phyloP scores from a whole-genome alignment of 2,113 vertebrate species.

The Thermophis baileyi region DNA sequence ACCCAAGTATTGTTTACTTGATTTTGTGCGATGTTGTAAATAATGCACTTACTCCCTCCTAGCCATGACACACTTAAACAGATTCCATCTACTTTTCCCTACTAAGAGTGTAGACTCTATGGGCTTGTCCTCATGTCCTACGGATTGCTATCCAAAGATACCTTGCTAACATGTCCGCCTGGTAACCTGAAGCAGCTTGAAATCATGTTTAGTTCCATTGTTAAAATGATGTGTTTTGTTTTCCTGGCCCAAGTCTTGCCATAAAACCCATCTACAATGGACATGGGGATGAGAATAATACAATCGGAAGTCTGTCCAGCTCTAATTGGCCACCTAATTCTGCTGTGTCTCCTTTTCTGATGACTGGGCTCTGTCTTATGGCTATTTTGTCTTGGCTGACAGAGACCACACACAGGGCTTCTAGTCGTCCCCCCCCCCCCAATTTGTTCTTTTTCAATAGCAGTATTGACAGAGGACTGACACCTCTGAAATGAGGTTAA shows the following conservation, averaged over 20 bases:
- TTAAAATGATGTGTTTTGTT: neutral
- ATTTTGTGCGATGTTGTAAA: neutral
- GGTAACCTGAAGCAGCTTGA: neutral
- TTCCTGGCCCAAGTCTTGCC: neutral
- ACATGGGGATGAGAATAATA: neutral
- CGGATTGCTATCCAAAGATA: neutral
- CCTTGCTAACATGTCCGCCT: neutral
- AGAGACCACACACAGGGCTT: neutral
- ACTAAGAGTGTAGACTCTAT: neutral
- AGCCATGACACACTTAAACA: neutral
- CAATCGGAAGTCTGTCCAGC: neutral
- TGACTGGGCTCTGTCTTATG: neutral
- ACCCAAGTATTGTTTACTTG: neutral
- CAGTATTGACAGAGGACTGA: neutral
- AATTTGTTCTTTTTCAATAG: neutral
- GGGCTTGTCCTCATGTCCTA: neutral
- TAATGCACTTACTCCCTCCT: neutral
- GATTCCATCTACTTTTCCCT: neutral
- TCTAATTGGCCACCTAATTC: neutral
- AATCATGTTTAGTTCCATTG: neutral
- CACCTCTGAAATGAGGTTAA: neutral
- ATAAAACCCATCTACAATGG: neutral
- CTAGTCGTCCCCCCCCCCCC: fast-evolving
- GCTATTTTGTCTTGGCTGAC: neutral
- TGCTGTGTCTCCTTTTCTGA: neutral